A percentile compares a stretch with the other conserved stretches of the same genome.
Conservation (phyloP, 2,888 invertebrate species). For the Epinotia nisella region DNA sequence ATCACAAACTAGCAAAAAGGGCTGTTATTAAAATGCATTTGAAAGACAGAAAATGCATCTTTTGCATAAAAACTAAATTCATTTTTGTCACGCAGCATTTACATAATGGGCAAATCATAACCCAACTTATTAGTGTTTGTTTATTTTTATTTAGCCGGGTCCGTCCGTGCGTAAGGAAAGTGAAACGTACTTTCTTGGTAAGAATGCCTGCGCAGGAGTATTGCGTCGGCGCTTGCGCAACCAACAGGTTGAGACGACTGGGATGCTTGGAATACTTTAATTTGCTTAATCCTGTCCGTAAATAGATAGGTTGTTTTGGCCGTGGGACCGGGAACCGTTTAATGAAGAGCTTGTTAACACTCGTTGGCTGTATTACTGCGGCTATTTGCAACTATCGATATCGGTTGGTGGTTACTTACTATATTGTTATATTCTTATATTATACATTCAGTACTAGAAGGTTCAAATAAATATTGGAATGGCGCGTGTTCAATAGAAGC, state of each 20-base stretch:
- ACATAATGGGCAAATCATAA: slow-evolving; percentile 26
- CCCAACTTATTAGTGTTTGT: slow-evolving; percentile 18
- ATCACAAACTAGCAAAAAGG: no score
- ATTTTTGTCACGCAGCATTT: background rate
- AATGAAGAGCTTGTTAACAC: background rate
- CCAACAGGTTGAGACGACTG: slow-evolving; percentile 38
- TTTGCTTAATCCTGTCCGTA: slow-evolving; percentile 32
- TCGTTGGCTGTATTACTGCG: background rate
- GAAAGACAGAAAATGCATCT: background rate
- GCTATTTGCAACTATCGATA: background rate
- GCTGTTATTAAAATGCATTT: no score
- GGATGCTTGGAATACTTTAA: slow-evolving; percentile 30
- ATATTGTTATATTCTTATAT: no score
- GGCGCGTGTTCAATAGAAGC: background rate
- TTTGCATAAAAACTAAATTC: background rate
- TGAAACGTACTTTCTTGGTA: slow-evolving; percentile 70
- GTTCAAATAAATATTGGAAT: background rate
- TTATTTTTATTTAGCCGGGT: slow-evolving; percentile 31
- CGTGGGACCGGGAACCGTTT: slow-evolving; percentile 7
- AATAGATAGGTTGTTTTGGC: slow-evolving; percentile 14
- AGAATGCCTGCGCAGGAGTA: slow-evolving; percentile 69
- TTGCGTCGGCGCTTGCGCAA: slow-evolving; percentile 52
- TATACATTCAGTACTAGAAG: no score
- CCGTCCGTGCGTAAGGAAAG: slow-evolving; percentile 72
- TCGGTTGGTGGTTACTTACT: background rate